These are phyloP conservation scores for Tolypeutes matacus DNA, from an alignment of 2,797 vertebrate species.

Conservation along the genomic window DNA sequence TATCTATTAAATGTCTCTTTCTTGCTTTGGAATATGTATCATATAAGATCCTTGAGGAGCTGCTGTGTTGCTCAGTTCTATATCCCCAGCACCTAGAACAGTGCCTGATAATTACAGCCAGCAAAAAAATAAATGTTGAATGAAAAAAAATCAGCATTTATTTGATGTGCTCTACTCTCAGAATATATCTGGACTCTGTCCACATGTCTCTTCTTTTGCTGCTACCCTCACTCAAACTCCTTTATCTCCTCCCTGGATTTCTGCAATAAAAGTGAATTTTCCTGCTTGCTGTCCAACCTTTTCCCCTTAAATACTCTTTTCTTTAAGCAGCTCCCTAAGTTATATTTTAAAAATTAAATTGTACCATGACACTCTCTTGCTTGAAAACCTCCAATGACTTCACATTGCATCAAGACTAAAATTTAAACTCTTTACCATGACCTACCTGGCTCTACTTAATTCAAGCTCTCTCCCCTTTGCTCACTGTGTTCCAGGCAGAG, in stretches of 20 bases:
- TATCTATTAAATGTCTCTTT: background rate
- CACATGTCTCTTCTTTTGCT: background rate
- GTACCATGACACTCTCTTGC: background rate
- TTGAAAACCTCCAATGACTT: background rate
- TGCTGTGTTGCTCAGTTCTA: background rate
- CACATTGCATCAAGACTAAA: background rate
- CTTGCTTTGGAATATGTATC: background rate
- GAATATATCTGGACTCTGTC: background rate
- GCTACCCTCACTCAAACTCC: background rate
- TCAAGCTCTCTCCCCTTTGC: background rate
- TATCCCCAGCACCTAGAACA: background rate
- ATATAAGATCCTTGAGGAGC: background rate
- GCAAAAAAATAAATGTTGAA: background rate
- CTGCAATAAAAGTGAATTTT: constrained; percentile 27
- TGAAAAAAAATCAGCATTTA: background rate
- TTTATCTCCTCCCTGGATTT: background rate
- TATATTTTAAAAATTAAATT: background rate
- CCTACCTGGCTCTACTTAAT: background rate
- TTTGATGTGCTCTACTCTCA: background rate
- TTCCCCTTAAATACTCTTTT: background rate
- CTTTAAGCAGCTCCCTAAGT: background rate
- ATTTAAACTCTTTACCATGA: background rate
- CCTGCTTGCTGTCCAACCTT: background rate
- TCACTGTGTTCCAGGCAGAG: background rate
- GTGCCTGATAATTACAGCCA: background rate